Conservation (phyloP, 2,113 vertebrate species). For the Nerophis ophidion region DNA sequence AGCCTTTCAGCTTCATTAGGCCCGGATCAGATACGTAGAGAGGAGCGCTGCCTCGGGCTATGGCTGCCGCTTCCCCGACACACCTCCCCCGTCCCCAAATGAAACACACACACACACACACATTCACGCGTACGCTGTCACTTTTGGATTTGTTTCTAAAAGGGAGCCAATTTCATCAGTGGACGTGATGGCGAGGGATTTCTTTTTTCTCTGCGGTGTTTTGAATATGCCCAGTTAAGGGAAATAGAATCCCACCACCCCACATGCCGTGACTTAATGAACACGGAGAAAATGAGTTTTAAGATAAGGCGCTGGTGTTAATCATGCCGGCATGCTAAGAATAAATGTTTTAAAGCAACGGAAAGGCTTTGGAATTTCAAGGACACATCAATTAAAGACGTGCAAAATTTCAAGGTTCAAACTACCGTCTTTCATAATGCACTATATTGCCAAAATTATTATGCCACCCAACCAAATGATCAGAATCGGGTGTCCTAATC, state of each 20-base stretch:
- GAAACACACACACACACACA: slow-evolving; percentile 7
- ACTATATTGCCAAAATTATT: no score
- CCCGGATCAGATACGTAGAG: slow-evolving; percentile 76
- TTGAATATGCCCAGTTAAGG: slow-evolving; percentile 38
- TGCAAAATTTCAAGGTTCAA: no score
- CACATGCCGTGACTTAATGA: slow-evolving; percentile 32
- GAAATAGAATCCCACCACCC: slow-evolving; percentile 10
- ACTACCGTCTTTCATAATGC: no score
- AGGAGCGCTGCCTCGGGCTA: slow-evolving; percentile 73
- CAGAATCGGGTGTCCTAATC: no score
- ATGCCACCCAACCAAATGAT: no score
- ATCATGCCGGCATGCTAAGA: slow-evolving; percentile 2
- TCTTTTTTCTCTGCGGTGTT: slow-evolving; percentile 29
- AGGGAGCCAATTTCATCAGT: slow-evolving; percentile 62
- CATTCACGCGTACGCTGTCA: slow-evolving; percentile 18
- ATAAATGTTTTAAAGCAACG: not conserved
- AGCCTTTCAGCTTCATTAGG: slow-evolving; percentile 84
- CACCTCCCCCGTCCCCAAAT: slow-evolving; percentile 33
- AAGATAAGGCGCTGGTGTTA: slow-evolving; percentile 17
- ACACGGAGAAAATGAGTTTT: slow-evolving; percentile 23
- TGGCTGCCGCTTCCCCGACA: slow-evolving; percentile 56
- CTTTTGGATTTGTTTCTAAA: slow-evolving; percentile 56
- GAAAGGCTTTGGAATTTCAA: not conserved
- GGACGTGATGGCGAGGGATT: slow-evolving; percentile 37
- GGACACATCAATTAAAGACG: slow-evolving; percentile 1